Conservation (phyloP, 2,113 vertebrate species). For the Python bivittatus region DNA sequence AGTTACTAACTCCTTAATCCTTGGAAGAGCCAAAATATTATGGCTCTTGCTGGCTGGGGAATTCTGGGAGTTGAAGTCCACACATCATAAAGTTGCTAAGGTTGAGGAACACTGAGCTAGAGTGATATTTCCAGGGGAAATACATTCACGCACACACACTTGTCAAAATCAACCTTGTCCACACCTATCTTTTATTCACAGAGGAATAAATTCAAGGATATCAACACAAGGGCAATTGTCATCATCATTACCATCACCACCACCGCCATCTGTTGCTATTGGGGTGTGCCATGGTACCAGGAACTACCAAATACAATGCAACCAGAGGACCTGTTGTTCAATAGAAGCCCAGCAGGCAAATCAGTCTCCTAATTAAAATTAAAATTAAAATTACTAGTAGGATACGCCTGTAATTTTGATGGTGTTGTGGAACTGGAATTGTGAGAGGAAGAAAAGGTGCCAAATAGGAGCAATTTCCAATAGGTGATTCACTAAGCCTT, state of each 20-base stretch:
- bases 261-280: neutral
- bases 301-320: neutral
- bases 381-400: neutral
- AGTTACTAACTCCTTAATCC: neutral
- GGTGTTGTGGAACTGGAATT: neutral
- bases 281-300: neutral
- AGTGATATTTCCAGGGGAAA: neutral
- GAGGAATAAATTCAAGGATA: neutral
- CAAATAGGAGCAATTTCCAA: neutral
- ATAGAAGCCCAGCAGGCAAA: neutral
- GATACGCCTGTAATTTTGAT: neutral
- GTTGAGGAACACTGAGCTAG: too few species aligned
- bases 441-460: neutral
- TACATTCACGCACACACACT: neutral
- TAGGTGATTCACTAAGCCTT: neutral
- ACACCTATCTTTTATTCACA: neutral
- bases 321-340: neutral
- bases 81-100: too few species aligned
- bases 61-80: too few species aligned
- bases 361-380: neutral
- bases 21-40: slow-evolving; percentile 23
- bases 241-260: neutral
- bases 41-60: too few species aligned
- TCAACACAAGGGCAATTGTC: neutral
- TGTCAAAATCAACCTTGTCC: neutral